These are phyloP conservation scores for Pelecanus crispus DNA, from an alignment of 2,113 vertebrate species.

Conservation along the genomic window DNA sequence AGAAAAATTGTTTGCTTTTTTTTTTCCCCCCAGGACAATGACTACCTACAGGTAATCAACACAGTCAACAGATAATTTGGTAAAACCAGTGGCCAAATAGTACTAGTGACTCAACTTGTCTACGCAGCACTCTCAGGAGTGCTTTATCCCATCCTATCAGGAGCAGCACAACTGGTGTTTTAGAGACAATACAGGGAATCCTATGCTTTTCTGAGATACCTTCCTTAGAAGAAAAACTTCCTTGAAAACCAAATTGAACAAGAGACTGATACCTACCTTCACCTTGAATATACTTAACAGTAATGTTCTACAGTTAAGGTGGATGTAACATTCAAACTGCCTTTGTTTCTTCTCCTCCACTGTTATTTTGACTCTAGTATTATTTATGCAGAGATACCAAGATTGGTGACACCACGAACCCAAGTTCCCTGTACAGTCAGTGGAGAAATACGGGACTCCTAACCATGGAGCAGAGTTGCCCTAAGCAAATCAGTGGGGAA, in stretches of 20 bases:
- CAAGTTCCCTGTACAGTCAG: not conserved
- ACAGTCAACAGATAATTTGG: not conserved
- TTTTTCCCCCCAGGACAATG: not conserved
- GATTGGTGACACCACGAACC: fast-evolving
- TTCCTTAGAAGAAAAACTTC: not conserved
- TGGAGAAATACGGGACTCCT: not conserved
- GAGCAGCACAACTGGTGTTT: not conserved
- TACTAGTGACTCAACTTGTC: not conserved
- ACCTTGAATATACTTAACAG: not conserved
- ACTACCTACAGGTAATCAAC: not conserved
- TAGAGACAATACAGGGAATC: not conserved
- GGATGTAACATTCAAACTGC: not conserved
- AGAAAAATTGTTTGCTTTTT: not conserved
- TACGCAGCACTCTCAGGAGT: not conserved
- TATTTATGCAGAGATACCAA: not conserved
- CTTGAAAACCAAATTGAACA: not conserved
- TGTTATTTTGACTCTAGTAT: not conserved
- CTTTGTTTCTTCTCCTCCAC: not conserved
- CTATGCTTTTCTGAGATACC: not conserved
- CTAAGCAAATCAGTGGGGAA: not conserved
- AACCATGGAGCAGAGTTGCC: fast-evolving
- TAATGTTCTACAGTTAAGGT: not conserved
- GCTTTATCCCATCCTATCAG: not conserved
- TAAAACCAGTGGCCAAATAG: not conserved
- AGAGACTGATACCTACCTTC: not conserved